Base-by-base conservation (phyloP, 2,888 invertebrate genomes). In the Orthosia gothica region DNA sequence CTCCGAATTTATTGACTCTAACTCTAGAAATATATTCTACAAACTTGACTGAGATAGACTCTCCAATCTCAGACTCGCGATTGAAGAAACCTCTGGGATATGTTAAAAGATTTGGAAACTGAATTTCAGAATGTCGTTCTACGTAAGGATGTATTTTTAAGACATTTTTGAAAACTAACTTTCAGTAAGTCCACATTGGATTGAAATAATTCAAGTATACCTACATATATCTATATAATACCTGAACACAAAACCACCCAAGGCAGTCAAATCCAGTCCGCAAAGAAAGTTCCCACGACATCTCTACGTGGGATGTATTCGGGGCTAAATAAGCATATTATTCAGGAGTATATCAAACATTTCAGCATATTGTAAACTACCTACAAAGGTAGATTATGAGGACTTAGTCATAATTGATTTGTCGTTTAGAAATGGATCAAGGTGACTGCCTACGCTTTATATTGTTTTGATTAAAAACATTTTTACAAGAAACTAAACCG, bases 11-110 rank as follows among this genome's bases (percentile, higher is more conserved):
- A 79, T 79, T 82, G 78, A 82, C 71, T 83, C 55, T 64, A 68
- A 55, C 67, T 68, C 80, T 61, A 72, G 63, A 64, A 83, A 80
- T 83, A 83, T 79, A 80, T 83, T 82, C 79, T 59, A 59, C 64
- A 80, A 83, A 80, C 63, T 57, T 61, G 59, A 72, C 67, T 78
- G 79, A 82, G 79, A 82, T 80, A 80, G 72, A 80, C 67, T 83
- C 55, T 57, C 83, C 80, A 80, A 80, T 80, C 64, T 79, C 47
- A 68, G 67, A 57, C 32, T 80, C 52, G 23, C 49, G 49, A 72
- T 78, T 78, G 72, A 52, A 78, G 58, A 72, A 83, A 50, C 79
- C 72, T 61, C 26, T 20, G 55, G 64, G 73, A 78, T 55, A 72
- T 83, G 59, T 59, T 83, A 57, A 82, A 83, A 80, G 58, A 80